A percentile compares a stretch with the other conserved stretches of the same genome.
phyloP scores from a whole-genome alignment of 2,113 vertebrate genomes.

The Saccopteryx leptura region DNA sequence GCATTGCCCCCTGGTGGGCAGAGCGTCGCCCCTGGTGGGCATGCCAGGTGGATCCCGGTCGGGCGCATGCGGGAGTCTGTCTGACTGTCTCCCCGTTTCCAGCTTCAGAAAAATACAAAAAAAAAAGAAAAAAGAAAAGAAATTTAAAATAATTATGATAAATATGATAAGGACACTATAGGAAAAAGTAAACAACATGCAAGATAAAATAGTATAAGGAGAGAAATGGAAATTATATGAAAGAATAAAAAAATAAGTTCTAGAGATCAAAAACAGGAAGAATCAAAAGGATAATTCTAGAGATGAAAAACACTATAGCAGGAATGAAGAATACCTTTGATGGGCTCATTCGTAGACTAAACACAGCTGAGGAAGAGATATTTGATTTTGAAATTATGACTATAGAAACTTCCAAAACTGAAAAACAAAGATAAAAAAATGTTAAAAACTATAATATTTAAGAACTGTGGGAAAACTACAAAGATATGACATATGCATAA shows the following conservation, averaged over 20 bases:
- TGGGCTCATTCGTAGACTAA: not conserved
- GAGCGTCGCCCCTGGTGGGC: too few relatives aligned
- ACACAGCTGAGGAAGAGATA: not conserved
- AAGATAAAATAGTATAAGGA: not conserved
- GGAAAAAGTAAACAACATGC: not conserved
- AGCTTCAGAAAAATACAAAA: too few relatives aligned
- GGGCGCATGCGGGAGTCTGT: too few relatives aligned
- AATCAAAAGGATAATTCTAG: not conserved
- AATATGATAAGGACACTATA: not conserved
- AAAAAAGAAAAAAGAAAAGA: too few relatives aligned
- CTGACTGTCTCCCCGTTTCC: too few relatives aligned
- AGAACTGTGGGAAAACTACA: not conserved
- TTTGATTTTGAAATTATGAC: not conserved
- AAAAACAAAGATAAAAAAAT: not conserved
- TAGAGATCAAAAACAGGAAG: not conserved
- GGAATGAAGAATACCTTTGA: not conserved
- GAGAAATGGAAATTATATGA: not conserved
- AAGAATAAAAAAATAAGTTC: not conserved
- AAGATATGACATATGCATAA: too few relatives aligned
- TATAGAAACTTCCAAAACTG: not conserved
- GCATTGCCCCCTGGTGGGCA: too few relatives aligned
- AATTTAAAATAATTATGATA: conserved; percentile 19
- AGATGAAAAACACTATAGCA: not conserved
- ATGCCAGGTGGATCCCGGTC: too few relatives aligned
- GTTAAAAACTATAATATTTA: not conserved